phyloP scores from a whole-genome alignment of 2,888 invertebrate species.

The Acleris cristana region DNA sequence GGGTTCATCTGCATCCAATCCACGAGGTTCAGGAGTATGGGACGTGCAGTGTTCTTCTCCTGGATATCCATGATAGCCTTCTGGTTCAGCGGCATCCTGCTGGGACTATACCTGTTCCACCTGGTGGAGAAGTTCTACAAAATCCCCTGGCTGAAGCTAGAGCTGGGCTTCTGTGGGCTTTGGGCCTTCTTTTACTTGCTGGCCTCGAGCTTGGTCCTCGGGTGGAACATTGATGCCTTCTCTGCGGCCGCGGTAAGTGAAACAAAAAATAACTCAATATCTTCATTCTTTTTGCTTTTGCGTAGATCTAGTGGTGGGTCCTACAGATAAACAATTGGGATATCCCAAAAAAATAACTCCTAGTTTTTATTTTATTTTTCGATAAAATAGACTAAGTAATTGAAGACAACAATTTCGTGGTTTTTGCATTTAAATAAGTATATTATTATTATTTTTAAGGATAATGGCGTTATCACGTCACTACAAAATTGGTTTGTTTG shows the following conservation, averaged over 20 bases:
- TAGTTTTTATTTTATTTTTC: too few relatives aligned
- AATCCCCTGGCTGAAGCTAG: conserved; percentile 94
- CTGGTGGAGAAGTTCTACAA: conserved; percentile 92
- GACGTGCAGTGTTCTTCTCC: conserved; percentile 89
- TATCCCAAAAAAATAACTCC: too few relatives aligned
- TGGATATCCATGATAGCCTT: conserved; percentile 92
- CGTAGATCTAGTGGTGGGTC: too few relatives aligned
- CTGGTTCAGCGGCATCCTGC: conserved; percentile 91
- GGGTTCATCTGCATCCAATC: conserved; percentile 92
- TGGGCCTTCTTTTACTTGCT: conserved; percentile 91
- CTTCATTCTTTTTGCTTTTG: too few relatives aligned
- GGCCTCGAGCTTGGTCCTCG: conserved; percentile 88
- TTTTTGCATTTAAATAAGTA: too few relatives aligned
- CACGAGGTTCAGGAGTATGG: conserved; percentile 75
- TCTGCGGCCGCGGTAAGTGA: conserved; percentile 89
- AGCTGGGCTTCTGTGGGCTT: conserved; percentile 88
- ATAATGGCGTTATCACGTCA: too few relatives aligned
- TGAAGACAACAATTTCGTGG: too few relatives aligned
- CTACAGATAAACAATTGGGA: too few relatives aligned
- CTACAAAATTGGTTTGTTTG: too few relatives aligned
- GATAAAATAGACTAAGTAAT: too few relatives aligned
- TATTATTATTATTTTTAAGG: too few relatives aligned
- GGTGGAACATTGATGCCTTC: conserved; percentile 82
- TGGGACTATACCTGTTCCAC: conserved; percentile 93
- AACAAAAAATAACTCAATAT: neutral